Evolutionary conservation across 2,113 vertebrate species (phyloP), one percentile per base, ranked within the genome.

Genomic region (Tragelaphus scriptus): DNA sequence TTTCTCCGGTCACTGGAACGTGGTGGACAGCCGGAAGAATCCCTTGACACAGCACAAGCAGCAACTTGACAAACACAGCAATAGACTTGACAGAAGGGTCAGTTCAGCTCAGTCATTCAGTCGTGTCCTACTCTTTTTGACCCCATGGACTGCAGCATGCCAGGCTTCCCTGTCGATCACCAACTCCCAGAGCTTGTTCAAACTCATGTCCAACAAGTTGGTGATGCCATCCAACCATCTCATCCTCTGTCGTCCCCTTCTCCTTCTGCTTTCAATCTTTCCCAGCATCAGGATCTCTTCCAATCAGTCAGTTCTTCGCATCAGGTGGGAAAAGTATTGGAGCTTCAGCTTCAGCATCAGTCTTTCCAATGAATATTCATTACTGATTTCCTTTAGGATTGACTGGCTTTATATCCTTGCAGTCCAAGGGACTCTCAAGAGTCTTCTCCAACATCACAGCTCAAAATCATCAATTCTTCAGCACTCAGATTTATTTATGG

Each of bases 151-250:
- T 71, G 65, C n/a, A 71, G 65, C n/a, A 23, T 0, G 2, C 65
- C 65, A 71, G 65, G 19, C n/a, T 71, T 71, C n/a, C n/a, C 19
- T 71, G n/a, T 36, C 17, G 19, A 36, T 10, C 63, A 65, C 7
- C 63, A 65, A 32, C 17, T 23, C n/a, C 65, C n/a, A 68, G 63
- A 68, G 32, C 32, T 21, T 71, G 17, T 5, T 71, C 65, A 23
- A 71, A 36, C 65, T 71, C 4, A 11, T 36, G 17, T 71, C 19
- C n/a, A 36, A 21, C 0, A 17, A 36, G 17, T 36, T 21, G 9
- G 17, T 71, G 65, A 71, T 36, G 17, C 17, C 65, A 36, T 71
- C 9, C n/a, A 71, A 36, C 4, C 19, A 36, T 71, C 65, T 71
- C n/a, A 71, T 4, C n/a, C 32, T 71, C 9, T 11, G n/a, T 12